Evolutionary conservation across 2,888 invertebrate genomes (phyloP), one percentile per base, ranked within the genome.

Genomic region (Trissonchulus latispiculum): DNA sequence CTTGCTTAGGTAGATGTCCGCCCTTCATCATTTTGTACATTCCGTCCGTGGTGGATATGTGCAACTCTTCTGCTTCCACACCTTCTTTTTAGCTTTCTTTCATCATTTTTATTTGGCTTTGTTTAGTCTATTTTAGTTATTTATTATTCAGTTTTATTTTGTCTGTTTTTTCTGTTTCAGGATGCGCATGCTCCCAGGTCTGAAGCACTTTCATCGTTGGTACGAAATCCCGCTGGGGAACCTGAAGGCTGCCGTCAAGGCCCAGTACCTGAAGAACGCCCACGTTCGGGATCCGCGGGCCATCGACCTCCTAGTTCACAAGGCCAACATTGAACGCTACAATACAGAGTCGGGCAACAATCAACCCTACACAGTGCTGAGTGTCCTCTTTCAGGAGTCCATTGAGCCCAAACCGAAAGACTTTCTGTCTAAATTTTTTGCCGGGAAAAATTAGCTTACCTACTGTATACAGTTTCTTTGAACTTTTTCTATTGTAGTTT

Each of bases 381-480:
- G 80, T 75, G 84, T 80, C 75, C 76, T 82, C 72, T 85, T 86
- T 78, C 80, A 82, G 37, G 84, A 85, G 62, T 83, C 84, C 36
- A 78, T 81, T 67, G 83, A 83, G 71, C 80, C 82, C 15, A 83
- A 83, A 77, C 85, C 85, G 28, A 81, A 80, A 75, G 85, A 84
- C 77, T 86, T 86, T 78, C 79, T 86, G 33, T 83, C 84, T 36
- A 84, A 85, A 76, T 86, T 86, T 80, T 84, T 84, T 77, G 82
- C 83, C 73, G 84, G 84, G 68, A 84, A 85, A 77, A 81, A 84
- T 69, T n/a, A n/a, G n/a, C n/a, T n/a, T n/a, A n/a, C n/a, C n/a
- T n/a, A n/a, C n/a, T n/a, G n/a, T n/a, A n/a, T n/a, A n/a, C n/a
- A n/a, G n/a, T n/a, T n/a, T n/a, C n/a, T n/a, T n/a, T n/a, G n/a